Base-by-base conservation (phyloP, 30 jellyfish, hydroid and myxozoan genomes). In the Sanderia malayensis region DNA sequence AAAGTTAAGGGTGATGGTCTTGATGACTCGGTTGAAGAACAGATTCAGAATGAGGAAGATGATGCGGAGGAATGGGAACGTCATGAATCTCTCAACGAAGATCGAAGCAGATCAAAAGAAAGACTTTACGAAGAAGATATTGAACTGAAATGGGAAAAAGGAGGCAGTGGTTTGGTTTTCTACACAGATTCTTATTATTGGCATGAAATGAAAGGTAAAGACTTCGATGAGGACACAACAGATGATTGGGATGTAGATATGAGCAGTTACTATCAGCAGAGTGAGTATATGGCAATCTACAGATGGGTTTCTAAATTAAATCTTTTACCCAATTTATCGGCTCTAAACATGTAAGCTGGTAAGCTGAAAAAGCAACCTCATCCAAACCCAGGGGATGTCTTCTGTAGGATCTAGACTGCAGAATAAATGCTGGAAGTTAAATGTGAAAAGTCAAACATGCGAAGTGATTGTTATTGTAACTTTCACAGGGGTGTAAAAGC, bases 41-140 rank as follows among this genome's bases (percentile, higher is more conserved):
- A n/a, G n/a, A n/a, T n/a, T n/a, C n/a, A n/a, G n/a, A n/a, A n/a
- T 22, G 63, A 58, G 23, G 79, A 31, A 8, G 47, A 44, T 20
- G 95, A 76, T 29, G 94, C 93, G 62, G 95, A 84, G 82, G 95
- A 84, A 27, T 84, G 95, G 95, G 95, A 84, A 41, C 78, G 95
- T 26, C 82, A 74, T 41, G 94, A 84, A 31, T 81, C 95, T n/a
- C 59, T 84, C 30, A 84, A 84, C 46, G 94, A 84, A 47, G 95
- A 84, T 41, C 80, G 75, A 1, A 76, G 79, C 0, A 78, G 94
- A 45, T 59, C 94, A n/a, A 85, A 85, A 52, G 96, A 76, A 61
- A 74, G 96, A 34, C 73, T 85, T 24, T 85, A 29, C 60, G 96
- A 85, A 57, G 96, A 85, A 61, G 96, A 85, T 52, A 44, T 85